Conservation (phyloP, 2,113 vertebrate species). For the Opisthocomus hoazin region DNA sequence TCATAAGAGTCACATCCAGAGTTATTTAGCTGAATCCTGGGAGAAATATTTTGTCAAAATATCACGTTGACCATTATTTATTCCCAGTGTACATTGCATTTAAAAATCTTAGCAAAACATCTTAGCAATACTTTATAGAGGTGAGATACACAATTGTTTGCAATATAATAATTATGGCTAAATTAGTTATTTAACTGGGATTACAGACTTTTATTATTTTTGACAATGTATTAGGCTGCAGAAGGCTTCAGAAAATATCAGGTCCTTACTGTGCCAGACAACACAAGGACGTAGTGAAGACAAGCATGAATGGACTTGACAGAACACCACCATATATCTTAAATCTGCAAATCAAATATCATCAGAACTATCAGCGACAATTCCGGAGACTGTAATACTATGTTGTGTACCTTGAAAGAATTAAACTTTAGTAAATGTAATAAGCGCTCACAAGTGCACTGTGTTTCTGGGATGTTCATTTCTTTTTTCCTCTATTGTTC, state of each 20-base stretch:
- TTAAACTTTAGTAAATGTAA: background rate
- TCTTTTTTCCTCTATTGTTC: background rate
- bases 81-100: background rate
- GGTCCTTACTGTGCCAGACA: background rate
- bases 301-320: background rate
- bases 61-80: background rate
- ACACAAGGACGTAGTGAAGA: background rate
- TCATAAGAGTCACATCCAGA: background rate
- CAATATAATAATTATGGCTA: background rate
- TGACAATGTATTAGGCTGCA: background rate
- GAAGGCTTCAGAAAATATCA: background rate
- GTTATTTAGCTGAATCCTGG: background rate
- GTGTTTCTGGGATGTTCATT: background rate
- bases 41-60: background rate
- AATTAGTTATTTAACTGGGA: background rate
- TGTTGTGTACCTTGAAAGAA: background rate
- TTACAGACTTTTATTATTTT: background rate
- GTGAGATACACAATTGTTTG: background rate
- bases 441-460: background rate
- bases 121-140: background rate
- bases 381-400: background rate
- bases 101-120: background rate
- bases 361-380: background rate
- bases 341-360: background rate
- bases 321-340: background rate